Base-by-base conservation (phyloP, 2,113 vertebrate species). In the Zeus faber region DNA sequence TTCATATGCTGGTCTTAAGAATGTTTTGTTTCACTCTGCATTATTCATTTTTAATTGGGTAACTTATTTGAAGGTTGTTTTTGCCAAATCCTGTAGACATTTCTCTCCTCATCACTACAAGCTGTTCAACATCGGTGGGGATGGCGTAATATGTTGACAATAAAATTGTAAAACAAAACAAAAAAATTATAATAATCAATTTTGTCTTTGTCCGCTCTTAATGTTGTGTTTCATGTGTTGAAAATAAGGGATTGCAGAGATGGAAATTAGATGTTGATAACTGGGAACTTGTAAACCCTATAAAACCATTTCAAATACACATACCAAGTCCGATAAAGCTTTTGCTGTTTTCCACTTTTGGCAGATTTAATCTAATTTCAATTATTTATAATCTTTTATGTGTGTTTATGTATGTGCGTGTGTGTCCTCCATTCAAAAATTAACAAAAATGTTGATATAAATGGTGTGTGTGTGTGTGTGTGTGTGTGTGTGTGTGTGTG, bases 1-100 rank as follows among this genome's bases (percentile, higher is more conserved):
- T 62, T 67, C 9, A 54, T 45, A 35, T 4, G 18, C 14, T 58
- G 23, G 22, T 39, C 46, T 27, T 68, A 45, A 6, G n/a, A n/a
- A n/a, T n/a, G 24, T 37, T 23, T 49, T 58, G 13, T n/a, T 49
- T 8, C 21, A 26, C 41, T 49, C 3, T 39, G 3, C 16, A 24
- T 10, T 17, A 25, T 43, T 31, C 27, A 31, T 35, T 17, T 49
- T 60, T 39, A 31, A 54, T 57, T 14, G 31, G 45, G 11, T 18
- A 43, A 56, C 14, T 53, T 1, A 21, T 11, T 35, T 51, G 18
- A 47, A 60, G 2, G 25, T 41, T 60, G 24, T n/a, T 58, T 58
- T 58, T 58, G 48, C 59, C 18, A 62, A 52, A 1, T 47, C 54
- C 7, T 18, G 23, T 25, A 58, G 21, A 23, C 18, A 58, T 25